These are phyloP conservation scores for Sialia sialis DNA, from an alignment of 2,113 vertebrate species.

Conservation along the genomic window DNA sequence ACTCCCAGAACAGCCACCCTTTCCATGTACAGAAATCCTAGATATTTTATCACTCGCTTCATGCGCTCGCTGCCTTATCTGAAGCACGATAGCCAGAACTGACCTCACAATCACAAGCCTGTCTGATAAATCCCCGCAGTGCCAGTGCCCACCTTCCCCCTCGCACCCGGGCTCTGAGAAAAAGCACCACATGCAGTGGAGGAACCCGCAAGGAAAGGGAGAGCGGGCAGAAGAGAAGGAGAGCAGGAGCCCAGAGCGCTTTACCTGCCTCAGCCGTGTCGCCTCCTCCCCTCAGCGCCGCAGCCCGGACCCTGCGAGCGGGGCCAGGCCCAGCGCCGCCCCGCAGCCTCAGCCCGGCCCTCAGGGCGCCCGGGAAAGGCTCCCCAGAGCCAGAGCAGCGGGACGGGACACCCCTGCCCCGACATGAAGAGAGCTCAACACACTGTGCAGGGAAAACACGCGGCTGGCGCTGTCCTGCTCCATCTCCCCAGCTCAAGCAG, in stretches of 20 bases:
- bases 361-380: no score
- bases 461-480: not conserved
- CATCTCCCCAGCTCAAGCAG: not conserved
- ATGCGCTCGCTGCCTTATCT: not conserved
- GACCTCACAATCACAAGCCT: not conserved
- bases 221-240: not conserved
- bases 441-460: rapidly evolving
- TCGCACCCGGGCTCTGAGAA: not conserved
- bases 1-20: not conserved
- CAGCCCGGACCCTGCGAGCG: not conserved
- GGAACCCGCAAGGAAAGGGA: not conserved
- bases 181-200: rapidly evolving
- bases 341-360: not conserved
- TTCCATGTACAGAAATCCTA: not conserved
- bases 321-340: not conserved
- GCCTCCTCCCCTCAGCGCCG: not conserved
- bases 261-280: not conserved
- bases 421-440: rapidly evolving
- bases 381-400: not conserved
- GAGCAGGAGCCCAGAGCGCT: not conserved
- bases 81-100: not conserved
- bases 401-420: not conserved
- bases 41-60: not conserved
- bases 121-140: not conserved
- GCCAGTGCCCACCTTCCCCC: not conserved